Base-by-base conservation (phyloP, 1,140 invertebrate species). In the Pseudachorutes palmiensis region DNA sequence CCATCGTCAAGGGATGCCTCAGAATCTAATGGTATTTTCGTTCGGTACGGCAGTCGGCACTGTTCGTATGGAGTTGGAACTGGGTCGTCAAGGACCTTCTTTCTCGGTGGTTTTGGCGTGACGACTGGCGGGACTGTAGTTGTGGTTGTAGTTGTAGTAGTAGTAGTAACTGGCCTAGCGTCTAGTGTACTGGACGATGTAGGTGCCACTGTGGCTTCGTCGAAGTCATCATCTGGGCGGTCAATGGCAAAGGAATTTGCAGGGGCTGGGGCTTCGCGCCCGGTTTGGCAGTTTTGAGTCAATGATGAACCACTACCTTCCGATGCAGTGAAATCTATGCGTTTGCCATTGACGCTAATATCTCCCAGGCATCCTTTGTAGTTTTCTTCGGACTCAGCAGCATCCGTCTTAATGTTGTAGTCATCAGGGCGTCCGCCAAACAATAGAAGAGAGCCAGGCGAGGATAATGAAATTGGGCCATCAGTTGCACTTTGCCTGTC, bases 341-440 rank as follows among this genome's bases (percentile, higher is more conserved):
- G 30, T 26, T 80, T 80, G 26, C 88, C 87, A 75, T 94, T 93
- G 2, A 94, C 77, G 0, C 90, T 92, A 1, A 89, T 85, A 76
- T 96, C 92, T 14, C 88, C 89, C 51, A 97, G 86, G 75, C 92
- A 95, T 1, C 93, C 93, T 29, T 82, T 78, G 75, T 93, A 92
- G 0, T 85, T 79, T 41, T 75, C 72, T 12, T 78, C 79, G 1
- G 79, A 76, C 45, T 76, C 78, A n/a, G 74, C 72, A 3, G 77
- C 78, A 9, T 74, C 74, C 19, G 68, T 64, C 1, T 77, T 75
- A 1, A 81, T 78, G 16, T 79, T 77, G 60, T 85, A 84, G 14
- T 78, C 79, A 0, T 81, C 77, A 0, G 91, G 89, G 1, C 92
- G 77, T 3, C 92, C 93, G 41, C 93, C 95, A 69, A 97, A 86